Evolutionary conservation across 1,140 invertebrate genomes (phyloP), one percentile per base, ranked within the genome.

Genomic region (Ostrea denselamellosa): DNA sequence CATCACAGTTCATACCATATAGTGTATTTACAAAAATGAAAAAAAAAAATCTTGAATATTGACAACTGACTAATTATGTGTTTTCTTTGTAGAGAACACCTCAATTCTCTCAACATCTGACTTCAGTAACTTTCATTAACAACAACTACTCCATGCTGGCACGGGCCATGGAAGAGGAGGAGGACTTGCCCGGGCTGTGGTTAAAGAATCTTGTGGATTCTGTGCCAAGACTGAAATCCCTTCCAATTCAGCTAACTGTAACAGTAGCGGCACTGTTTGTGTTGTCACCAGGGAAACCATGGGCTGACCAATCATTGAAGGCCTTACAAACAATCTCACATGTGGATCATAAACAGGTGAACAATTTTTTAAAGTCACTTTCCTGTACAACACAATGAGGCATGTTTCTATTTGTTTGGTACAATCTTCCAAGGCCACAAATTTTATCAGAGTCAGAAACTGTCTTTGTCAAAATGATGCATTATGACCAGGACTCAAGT

Each of bases 271-370:
- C 91, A 51, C 53, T 91, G 53, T 90, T 91, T 34, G 83, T 89
- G 19, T 81, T 71, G 12, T 82, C 87, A 58, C 81, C 65, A 34
- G 52, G 65, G 28, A 28, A 77, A 77, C 68, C 28, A 14, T 77
- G 68, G 68, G 56, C 71, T 62, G 17, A 85, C 5, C 56, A 87
- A 34, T 81, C 87, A 34, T 12, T 34, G 28, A 8, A 56, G 52
- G 87, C 85, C 56, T 58, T 91, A n/a, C 54, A 87, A 22, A 85
- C 71, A 8, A 89, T 91, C 83, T 87, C 90, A 28, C 89, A 89
- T 25, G 28, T 58, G 28, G 90, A 91, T 86, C 51, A 81, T 65
- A 81, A 77, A 65, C 91, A 91, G 89, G 91, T 91, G 87, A n/a
- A n/a, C 14, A 44, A 56, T n/a, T 51, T 77, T 19, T 9, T 19